Evolutionary conservation across 2,888 invertebrate genomes (phyloP).

Genomic region (Tipula vernalis): DNA sequence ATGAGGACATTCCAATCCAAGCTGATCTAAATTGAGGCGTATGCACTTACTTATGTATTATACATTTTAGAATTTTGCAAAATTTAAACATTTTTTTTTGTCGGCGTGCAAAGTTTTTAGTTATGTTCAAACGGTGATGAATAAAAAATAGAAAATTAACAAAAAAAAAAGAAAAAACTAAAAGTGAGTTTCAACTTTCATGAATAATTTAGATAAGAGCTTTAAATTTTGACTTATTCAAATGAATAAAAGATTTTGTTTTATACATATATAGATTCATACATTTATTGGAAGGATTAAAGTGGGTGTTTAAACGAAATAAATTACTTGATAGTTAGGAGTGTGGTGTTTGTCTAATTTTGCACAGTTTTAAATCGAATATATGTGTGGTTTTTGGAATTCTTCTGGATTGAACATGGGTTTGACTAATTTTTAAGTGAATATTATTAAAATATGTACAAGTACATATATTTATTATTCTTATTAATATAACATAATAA

Average conservation of each 20-base stretch:
- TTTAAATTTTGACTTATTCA: not conserved
- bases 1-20: not conserved
- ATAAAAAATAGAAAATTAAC: not conserved
- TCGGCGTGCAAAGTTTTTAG: not conserved
- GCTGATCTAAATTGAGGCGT: not conserved
- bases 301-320: not conserved
- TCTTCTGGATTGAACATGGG: no score
- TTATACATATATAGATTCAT: not conserved
- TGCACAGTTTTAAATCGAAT: no score
- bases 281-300: not conserved
- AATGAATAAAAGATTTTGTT: not conserved
- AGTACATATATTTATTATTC: no score
- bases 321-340: not conserved
- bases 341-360: not conserved
- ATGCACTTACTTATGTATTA: not conserved
- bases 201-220: not conserved
- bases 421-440: no score
- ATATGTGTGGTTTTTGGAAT: no score
- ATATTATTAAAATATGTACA: no score
- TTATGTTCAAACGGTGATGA: not conserved
- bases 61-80: not conserved
- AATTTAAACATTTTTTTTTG: not conserved
- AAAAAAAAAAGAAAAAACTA: not conserved
- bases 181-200: not conserved
- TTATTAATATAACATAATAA: no score